Evolutionary conservation across 1,140 invertebrate species (phyloP).

Genomic region (Bombus affinis): DNA sequence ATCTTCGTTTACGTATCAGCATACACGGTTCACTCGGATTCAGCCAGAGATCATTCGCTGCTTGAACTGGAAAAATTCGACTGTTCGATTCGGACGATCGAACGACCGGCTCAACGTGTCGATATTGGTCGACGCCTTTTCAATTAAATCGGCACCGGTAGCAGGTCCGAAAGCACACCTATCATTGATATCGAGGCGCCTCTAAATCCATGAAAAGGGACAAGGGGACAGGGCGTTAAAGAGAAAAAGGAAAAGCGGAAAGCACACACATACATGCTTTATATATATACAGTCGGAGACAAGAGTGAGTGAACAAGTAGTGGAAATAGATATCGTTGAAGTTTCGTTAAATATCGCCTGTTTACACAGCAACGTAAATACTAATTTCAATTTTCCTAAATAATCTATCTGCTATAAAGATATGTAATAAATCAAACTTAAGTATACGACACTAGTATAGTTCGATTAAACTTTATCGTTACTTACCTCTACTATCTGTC

Average conservation of each 20-base stretch:
- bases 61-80: too few species aligned
- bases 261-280: not conserved
- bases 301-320: too few species aligned
- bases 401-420: not conserved
- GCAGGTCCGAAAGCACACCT: constrained; percentile 34
- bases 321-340: too few species aligned
- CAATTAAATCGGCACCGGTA: constrained; percentile 40
- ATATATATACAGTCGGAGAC: too few species aligned
- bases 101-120: constrained; percentile 34
- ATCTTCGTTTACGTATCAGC: not conserved
- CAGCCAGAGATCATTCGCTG: not conserved
- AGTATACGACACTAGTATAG: too few species aligned
- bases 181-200: constrained; percentile 23
- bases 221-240: not conserved
- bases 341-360: too few species aligned
- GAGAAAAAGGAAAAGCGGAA: not conserved
- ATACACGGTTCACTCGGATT: not conserved
- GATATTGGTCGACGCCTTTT: constrained; percentile 46
- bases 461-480: too few species aligned
- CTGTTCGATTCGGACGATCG: not conserved
- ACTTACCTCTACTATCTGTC: too few species aligned
- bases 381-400: not conserved
- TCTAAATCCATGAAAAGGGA: constrained; percentile 27
- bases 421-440: too few species aligned
- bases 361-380: too few species aligned